These are phyloP conservation scores for Polydrusus tereticollis DNA, from an alignment of 2,888 invertebrate species.

Conservation along the genomic window DNA sequence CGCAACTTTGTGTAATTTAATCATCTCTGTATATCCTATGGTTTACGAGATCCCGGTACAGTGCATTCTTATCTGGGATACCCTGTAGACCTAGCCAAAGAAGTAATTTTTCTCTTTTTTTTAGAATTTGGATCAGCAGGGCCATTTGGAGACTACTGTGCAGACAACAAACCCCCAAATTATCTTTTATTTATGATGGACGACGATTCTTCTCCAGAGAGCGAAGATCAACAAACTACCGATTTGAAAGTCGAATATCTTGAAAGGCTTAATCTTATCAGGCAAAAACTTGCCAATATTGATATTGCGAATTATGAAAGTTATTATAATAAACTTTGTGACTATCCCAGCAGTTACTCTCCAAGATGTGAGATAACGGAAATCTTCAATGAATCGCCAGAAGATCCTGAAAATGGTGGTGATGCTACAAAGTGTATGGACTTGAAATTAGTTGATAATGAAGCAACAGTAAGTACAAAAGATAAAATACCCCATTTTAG, in stretches of 20 bases:
- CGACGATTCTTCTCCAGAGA: conserved; percentile 20
- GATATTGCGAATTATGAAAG: conserved; percentile 32
- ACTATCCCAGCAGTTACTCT: background rate
- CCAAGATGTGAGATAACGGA: conserved; percentile 26
- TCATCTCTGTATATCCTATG: too few species aligned
- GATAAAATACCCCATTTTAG: background rate
- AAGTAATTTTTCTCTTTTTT: conserved; percentile 18
- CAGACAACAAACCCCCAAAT: background rate
- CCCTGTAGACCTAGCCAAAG: too few species aligned
- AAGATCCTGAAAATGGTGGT: background rate
- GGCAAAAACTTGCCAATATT: conserved; percentile 34
- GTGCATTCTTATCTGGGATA: too few species aligned
- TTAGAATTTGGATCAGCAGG: conserved; percentile 26
- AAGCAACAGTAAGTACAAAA: background rate
- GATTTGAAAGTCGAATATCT: conserved; percentile 37
- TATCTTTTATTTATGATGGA: conserved; percentile 1
- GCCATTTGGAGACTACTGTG: conserved; percentile 27
- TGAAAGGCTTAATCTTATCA: conserved; percentile 24
- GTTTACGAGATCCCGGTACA: too few species aligned
- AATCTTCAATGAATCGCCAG: conserved; percentile 1
- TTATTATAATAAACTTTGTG: conserved; percentile 30
- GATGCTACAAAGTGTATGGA: background rate
- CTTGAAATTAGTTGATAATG: background rate
- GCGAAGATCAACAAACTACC: conserved; percentile 18
- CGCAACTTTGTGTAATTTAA: too few species aligned